Base-by-base conservation (phyloP, 2,113 vertebrate species). In the Brienomyrus longianalis region DNA sequence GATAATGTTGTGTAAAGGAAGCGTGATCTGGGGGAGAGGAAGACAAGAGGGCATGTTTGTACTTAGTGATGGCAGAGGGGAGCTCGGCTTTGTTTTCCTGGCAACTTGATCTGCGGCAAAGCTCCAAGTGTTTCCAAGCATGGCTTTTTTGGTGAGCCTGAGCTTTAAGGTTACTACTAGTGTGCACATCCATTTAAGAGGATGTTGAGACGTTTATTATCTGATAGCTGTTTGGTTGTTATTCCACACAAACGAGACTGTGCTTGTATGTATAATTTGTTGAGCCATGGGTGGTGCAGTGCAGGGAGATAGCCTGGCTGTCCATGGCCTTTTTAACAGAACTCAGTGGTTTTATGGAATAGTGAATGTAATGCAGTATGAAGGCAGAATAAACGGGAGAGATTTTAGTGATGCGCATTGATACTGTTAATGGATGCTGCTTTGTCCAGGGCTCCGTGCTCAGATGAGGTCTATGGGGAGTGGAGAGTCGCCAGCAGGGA, bases 1-100 rank as follows among this genome's bases (percentile, higher is more conserved):
- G 89, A 87, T 87, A 87, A 80, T 90, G 54, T 90, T 90, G 89
- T 90, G 84, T 87, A 87, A 90, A 90, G 89, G 89, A 90, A 90
- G 89, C n/a, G 35, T n/a, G 89, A 83, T 90, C 27, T 47, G 47
- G 89, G n/a, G 39, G 51, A 84, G 89, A 85, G 89, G 89, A 89
- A 89, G 88, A 54, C 80, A 52, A 84, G 52, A n/a, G 52, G 89
- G 51, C 80, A 59, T 89, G 89, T 85, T 89, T 85, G 89, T 31
- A 45, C 27, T 54, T 59, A 10, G 54, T 19, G 51, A 31, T 83
- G 74, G 31, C 47, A 48, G 50, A 39, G 70, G 77, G 52, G 31
- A 43, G 77, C 17, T 66, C 21, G 43, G 52, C 27, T 21, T 59
- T 84, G 52, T 19, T 83, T 56, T 83, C 50, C 35, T 83, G 88